Percentiles rank a stretch among this genome's conserved stretches.
Evolutionary conservation across 1,140 invertebrate genomes (phyloP).

Genomic region (Panonychus citri): DNA sequence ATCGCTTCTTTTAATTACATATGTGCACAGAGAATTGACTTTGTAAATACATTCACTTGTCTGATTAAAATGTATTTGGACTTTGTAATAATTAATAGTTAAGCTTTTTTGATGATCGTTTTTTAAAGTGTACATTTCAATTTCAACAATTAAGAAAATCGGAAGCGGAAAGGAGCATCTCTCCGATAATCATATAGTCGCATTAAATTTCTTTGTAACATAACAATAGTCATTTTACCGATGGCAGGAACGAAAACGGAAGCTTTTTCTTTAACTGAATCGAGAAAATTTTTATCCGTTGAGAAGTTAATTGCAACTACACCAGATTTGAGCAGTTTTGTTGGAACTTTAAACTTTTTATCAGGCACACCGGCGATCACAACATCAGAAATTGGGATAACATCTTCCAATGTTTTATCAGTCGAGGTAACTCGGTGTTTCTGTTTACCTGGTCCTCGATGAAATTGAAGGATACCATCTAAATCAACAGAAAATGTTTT

Average conservation of each 20-base stretch:
- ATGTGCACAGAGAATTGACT: no score
- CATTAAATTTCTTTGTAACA: slow-evolving; percentile 9
- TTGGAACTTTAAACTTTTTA: slow-evolving; percentile 2
- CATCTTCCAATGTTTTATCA: slow-evolving; percentile 4
- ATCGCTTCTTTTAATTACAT: no score
- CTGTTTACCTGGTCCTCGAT: not conserved
- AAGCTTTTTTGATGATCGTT: no score
- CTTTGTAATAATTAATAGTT: no score
- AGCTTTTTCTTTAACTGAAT: slow-evolving; percentile 3
- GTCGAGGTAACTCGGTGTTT: slow-evolving; percentile 5
- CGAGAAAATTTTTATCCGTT: slow-evolving; percentile 6
- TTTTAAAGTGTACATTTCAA: no score
- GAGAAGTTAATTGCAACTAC: slow-evolving; percentile 9
- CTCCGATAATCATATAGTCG: slow-evolving; percentile 18
- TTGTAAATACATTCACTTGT: no score
- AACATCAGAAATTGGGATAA: slow-evolving; percentile 6
- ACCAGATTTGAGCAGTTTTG: slow-evolving; percentile 4
- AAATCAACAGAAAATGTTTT: slow-evolving; percentile 7
- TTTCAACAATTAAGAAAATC: not conserved
- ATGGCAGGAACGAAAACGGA: slow-evolving; percentile 7
- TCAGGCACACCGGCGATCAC: slow-evolving; percentile 8
- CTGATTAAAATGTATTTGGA: no score
- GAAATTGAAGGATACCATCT: slow-evolving; percentile 5
- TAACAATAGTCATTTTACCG: slow-evolving; percentile 11
- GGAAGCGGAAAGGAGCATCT: not conserved